A percentile compares a stretch with the other conserved stretches of the same genome.
phyloP scores from a whole-genome alignment of 2,888 invertebrate genomes.

The Pinctada fucata region DNA sequence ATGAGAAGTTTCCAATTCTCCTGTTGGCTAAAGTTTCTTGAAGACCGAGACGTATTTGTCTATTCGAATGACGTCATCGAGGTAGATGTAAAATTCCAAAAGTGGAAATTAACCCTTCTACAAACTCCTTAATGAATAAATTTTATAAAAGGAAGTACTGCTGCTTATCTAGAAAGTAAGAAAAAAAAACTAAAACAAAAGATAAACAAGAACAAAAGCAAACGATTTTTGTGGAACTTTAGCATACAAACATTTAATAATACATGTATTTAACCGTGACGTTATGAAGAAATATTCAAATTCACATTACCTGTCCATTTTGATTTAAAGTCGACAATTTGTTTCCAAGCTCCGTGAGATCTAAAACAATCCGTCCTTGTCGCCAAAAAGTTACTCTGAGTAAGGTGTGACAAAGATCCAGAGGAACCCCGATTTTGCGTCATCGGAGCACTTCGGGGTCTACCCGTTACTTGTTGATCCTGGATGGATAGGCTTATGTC shows the following conservation, averaged over 20 bases:
- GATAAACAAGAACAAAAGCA: not conserved
- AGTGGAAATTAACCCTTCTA: too few species aligned
- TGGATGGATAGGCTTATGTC: conserved; percentile 58
- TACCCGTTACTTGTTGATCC: conserved; percentile 1
- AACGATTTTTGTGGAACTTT: not conserved
- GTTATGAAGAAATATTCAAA: too few species aligned
- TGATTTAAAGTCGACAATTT: conserved; percentile 60
- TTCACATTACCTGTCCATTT: conserved; percentile 66
- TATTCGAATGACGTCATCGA: too few species aligned
- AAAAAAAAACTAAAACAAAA: not conserved
- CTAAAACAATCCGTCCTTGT: conserved; percentile 69
- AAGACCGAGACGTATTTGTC: too few species aligned
- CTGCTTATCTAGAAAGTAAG: not conserved
- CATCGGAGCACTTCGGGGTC: conserved; percentile 31
- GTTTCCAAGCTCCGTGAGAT: conserved; percentile 66
- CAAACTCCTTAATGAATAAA: not conserved
- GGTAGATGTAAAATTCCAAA: too few species aligned
- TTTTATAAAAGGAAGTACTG: not conserved
- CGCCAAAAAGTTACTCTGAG: conserved; percentile 67
- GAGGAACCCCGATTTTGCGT: conserved; percentile 47
- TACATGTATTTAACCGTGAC: too few species aligned
- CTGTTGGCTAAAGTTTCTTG: too few species aligned
- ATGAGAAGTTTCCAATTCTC: too few species aligned
- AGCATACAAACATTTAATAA: too few species aligned
- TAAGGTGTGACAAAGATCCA: conserved; percentile 61